Percentiles rank a stretch among this genome's conserved stretches.
Evolutionary conservation across 2,797 vertebrate genomes (phyloP).

Genomic region (Diceros bicornis): DNA sequence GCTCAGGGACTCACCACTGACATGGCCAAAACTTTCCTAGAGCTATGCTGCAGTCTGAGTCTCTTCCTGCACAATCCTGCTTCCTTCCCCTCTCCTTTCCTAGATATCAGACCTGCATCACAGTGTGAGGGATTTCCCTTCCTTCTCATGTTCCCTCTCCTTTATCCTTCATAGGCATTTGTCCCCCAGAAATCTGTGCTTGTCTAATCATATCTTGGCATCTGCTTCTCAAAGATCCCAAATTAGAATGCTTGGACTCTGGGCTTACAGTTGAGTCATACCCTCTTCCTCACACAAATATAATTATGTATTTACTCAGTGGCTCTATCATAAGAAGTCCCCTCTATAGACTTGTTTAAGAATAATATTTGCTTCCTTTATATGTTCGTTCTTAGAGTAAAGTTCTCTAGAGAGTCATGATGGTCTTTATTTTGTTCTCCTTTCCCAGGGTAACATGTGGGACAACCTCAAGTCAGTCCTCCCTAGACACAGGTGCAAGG

Average conservation of each 20-base stretch:
- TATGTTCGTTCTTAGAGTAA: not conserved
- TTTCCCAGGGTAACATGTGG: not conserved
- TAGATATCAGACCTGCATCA: not conserved
- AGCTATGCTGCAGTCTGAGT: not conserved
- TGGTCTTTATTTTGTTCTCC: slow-evolving; percentile 39
- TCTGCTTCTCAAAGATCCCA: slow-evolving; percentile 13
- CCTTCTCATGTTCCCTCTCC: not conserved
- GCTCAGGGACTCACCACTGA: not conserved
- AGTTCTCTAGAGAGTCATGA: not conserved
- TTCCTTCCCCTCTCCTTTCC: not conserved
- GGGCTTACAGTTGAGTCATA: not conserved
- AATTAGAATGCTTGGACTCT: not conserved
- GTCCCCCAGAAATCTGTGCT: not conserved
- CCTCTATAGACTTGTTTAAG: not conserved
- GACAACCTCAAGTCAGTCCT: not conserved
- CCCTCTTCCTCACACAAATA: not conserved
- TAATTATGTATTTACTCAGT: not conserved
- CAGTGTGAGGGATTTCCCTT: not conserved
- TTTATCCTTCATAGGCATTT: not conserved
- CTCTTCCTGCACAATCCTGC: not conserved
- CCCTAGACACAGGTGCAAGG: not conserved
- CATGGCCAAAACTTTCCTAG: not conserved
- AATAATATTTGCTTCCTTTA: not conserved
- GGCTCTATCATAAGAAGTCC: not conserved
- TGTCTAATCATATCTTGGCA: not conserved